Percentiles rank a stretch among this genome's conserved stretches.
phyloP scores from a whole-genome alignment of 2,888 invertebrate species.

The Ormyrus labotus region DNA sequence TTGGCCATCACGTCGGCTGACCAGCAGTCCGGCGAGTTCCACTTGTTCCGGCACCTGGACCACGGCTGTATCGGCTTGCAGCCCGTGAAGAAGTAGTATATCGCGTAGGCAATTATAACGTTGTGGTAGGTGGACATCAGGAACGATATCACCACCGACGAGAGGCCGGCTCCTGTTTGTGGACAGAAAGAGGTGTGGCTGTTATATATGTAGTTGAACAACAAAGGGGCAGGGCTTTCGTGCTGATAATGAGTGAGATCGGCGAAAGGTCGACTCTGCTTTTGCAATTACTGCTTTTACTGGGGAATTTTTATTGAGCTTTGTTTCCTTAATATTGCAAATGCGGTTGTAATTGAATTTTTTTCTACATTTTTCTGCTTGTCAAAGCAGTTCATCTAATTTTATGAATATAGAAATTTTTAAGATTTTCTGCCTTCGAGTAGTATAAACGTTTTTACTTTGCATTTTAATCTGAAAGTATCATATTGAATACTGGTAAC shows the following conservation, averaged over 20 bases:
- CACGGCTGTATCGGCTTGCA: slow-evolving; percentile 93
- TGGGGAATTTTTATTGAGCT: slow-evolving; percentile 11
- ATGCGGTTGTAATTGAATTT: no score
- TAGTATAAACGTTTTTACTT: no score
- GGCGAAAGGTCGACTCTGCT: slow-evolving; percentile 22
- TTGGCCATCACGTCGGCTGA: slow-evolving; percentile 78
- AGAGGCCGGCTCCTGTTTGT: slow-evolving; percentile 89
- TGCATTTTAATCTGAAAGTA: no score
- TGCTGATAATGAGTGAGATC: neutral
- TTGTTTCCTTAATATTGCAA: neutral
- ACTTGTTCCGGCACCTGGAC: slow-evolving; percentile 88
- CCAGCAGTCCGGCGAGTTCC: slow-evolving; percentile 93
- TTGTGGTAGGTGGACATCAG: slow-evolving; percentile 97
- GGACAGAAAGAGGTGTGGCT: slow-evolving; percentile 10
- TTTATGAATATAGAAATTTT: no score
- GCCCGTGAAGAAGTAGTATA: slow-evolving; percentile 94
- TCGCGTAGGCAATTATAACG: slow-evolving; percentile 95
- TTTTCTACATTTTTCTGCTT: no score
- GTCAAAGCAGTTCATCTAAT: no score
- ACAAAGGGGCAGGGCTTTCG: neutral
- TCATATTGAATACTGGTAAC: no score
- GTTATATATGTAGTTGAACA: neutral
- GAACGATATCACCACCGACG: slow-evolving; percentile 95
- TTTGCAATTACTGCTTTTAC: slow-evolving; percentile 26
- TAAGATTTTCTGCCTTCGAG: no score